A percentile compares a stretch with the other conserved stretches of the same genome.
These are phyloP conservation scores for Calameuta pallipes DNA, from an alignment of 2,888 invertebrate species.

Conservation along the genomic window DNA sequence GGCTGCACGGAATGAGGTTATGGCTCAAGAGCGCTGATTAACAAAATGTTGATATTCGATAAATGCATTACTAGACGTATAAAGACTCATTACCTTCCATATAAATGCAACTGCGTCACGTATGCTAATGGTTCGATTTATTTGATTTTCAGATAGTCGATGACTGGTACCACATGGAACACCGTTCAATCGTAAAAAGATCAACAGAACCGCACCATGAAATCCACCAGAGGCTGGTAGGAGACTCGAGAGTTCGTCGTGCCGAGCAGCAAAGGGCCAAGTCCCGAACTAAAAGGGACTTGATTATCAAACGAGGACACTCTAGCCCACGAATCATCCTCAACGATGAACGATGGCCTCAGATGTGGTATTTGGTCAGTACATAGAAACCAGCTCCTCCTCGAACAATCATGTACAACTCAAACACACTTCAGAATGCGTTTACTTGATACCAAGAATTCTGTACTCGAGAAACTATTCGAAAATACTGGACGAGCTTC, in stretches of 20 bases:
- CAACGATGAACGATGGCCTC: constrained; percentile 92
- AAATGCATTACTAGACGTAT: background rate
- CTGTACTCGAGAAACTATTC: background rate
- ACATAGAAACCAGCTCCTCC: background rate
- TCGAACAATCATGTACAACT: background rate
- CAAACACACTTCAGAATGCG: background rate
- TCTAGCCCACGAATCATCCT: constrained; percentile 65
- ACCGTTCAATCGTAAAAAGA: constrained; percentile 81
- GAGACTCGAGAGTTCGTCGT: constrained; percentile 84
- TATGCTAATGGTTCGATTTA: background rate
- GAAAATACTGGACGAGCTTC: background rate
- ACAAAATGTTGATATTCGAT: no score
- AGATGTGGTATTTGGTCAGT: constrained; percentile 98
- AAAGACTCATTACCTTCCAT: background rate
- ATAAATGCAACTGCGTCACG: background rate
- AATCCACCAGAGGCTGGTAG: constrained; percentile 77
- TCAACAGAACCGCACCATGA: constrained; percentile 78
- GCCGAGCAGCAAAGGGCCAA: constrained; percentile 85
- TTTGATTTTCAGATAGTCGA: constrained; percentile 81
- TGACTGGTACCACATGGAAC: constrained; percentile 88
- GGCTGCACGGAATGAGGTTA: no score
- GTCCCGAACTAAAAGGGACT: constrained; percentile 84
- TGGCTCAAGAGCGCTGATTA: no score
- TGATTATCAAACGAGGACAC: constrained; percentile 64
- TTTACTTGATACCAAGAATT: background rate